A percentile compares a stretch with the other conserved stretches of the same genome.
phyloP scores from a whole-genome alignment of 2,888 invertebrate genomes.

The Drosophila longiperda region DNA sequence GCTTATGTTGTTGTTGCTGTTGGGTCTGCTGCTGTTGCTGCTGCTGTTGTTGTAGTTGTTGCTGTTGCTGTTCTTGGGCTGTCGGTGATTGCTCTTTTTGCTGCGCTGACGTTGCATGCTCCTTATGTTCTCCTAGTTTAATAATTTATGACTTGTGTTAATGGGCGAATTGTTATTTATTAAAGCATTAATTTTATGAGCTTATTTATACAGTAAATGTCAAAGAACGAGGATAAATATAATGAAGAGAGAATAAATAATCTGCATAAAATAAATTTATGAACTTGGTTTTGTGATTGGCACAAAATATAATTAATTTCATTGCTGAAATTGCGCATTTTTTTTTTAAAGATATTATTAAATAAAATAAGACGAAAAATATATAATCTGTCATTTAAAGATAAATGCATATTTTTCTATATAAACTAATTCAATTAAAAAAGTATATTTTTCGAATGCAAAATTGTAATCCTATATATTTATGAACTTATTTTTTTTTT shows the following conservation, averaged over 20 bases:
- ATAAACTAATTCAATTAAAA: neutral
- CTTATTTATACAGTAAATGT: neutral
- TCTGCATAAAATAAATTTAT: neutral
- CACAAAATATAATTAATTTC: neutral
- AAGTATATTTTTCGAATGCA: neutral
- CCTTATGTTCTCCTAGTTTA: slow-evolving; percentile 57
- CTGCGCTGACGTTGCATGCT: slow-evolving; percentile 51
- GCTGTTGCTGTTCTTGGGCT: slow-evolving; percentile 37
- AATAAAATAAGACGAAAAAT: neutral
- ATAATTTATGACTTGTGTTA: slow-evolving; percentile 43
- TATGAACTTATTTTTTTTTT: neutral
- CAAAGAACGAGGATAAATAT: too few relatives aligned
- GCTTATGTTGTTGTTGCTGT: slow-evolving; percentile 46
- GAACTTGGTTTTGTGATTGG: neutral
- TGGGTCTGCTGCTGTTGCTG: slow-evolving; percentile 35
- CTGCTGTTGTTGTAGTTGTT: slow-evolving; percentile 44
- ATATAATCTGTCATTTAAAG: neutral
- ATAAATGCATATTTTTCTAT: neutral
- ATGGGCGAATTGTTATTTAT: slow-evolving; percentile 8
- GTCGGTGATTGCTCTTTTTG: slow-evolving; percentile 45
- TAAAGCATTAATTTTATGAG: slow-evolving; percentile 14
- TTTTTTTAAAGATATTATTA: neutral
- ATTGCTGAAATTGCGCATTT: neutral
- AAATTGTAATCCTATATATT: neutral
- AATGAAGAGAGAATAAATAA: too few relatives aligned